A percentile compares a stretch with the other conserved stretches of the same genome.
phyloP scores from a whole-genome alignment of 2,797 vertebrate genomes.

The Falco peregrinus region DNA sequence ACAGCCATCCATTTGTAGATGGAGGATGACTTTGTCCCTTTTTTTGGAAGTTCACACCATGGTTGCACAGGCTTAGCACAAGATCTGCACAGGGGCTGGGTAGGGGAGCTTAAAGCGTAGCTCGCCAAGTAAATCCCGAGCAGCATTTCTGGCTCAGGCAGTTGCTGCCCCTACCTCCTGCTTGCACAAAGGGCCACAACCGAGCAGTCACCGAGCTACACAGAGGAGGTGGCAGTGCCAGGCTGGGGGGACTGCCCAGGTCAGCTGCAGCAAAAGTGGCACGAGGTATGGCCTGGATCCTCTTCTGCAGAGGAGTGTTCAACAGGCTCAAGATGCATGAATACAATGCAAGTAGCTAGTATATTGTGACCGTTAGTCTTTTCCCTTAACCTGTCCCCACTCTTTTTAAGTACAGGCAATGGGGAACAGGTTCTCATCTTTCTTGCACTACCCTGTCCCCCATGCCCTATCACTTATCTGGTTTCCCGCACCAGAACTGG shows the following conservation, averaged over 20 bases:
- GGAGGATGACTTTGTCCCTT: background rate
- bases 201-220: too few species aligned
- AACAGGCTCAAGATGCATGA: background rate
- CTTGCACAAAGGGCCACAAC: background rate
- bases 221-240: background rate
- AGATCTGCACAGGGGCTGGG: background rate
- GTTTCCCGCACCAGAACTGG: background rate
- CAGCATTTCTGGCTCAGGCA: background rate
- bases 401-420: background rate
- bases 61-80: background rate
- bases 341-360: background rate
- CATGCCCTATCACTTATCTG: background rate
- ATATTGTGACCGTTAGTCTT: accelerated
- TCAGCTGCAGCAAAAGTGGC: background rate
- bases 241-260: too few species aligned
- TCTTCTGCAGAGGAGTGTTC: background rate
- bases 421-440: background rate
- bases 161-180: background rate
- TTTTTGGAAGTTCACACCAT: background rate
- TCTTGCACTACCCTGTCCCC: background rate
- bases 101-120: background rate
- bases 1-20: background rate
- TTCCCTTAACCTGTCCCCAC: too few species aligned
- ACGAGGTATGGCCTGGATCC: accelerated
- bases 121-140: background rate